Percentiles rank a stretch among this genome's conserved stretches.
These are phyloP conservation scores for Cladorhizidae sp. DNA, from an alignment of 37 sponge, comb jelly and placozoan genomes.

Conservation along the genomic window DNA sequence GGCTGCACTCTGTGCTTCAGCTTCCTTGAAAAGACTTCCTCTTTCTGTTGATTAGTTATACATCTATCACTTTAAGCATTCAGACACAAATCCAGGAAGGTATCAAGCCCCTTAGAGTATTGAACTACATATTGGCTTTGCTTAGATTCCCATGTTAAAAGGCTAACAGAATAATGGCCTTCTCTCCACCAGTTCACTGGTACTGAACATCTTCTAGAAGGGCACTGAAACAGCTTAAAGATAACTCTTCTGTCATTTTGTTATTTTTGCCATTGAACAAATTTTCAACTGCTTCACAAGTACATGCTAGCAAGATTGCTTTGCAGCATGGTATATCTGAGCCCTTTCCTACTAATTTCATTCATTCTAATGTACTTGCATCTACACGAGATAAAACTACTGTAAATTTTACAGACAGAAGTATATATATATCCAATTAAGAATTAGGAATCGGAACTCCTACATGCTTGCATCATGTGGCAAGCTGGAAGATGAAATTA, in stretches of 20 bases:
- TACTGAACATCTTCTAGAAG: not conserved
- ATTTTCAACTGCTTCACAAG: not conserved
- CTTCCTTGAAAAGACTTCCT: slow-evolving; percentile 32
- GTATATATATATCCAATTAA: too few species aligned
- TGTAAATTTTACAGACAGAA: too few species aligned
- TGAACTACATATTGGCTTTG: slow-evolving; percentile 27
- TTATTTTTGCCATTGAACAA: not conserved
- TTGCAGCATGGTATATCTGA: not conserved
- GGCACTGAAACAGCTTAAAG: not conserved
- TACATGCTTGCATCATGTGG: too few species aligned
- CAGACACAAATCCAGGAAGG: slow-evolving; percentile 16
- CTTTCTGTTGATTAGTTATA: slow-evolving; percentile 29
- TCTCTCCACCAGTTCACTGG: not conserved
- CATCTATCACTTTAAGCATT: slow-evolving; percentile 25
- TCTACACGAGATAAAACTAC: not conserved
- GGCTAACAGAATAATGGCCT: slow-evolving; percentile 10
- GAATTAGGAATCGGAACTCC: not conserved
- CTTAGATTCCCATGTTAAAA: not conserved
- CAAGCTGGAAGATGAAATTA: too few species aligned
- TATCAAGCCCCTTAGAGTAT: slow-evolving; percentile 22
- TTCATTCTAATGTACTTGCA: not conserved
- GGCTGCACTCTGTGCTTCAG: slow-evolving; percentile 38
- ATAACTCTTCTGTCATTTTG: slow-evolving; percentile 11
- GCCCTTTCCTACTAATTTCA: not conserved
- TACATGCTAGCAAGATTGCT: slow-evolving; percentile 14